Evolutionary conservation across 2,113 vertebrate genomes (phyloP).

Genomic region (Neodon shergylaensis): DNA sequence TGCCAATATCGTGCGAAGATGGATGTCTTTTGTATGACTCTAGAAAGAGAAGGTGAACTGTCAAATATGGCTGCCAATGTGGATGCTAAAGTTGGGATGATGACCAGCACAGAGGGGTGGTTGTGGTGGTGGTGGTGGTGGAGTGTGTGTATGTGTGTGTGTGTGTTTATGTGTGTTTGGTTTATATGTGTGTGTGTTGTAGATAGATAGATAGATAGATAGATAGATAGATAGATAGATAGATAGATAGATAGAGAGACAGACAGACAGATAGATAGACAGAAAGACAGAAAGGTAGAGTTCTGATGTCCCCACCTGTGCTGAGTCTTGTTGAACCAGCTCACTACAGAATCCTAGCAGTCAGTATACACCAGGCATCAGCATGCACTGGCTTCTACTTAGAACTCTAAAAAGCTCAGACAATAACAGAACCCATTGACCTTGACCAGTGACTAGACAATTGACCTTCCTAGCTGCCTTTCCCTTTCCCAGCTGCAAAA

Average conservation of each 20-base stretch:
- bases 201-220: background rate
- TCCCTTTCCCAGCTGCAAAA: slow-evolving; percentile 35
- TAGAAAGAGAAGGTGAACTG: background rate
- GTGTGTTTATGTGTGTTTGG: background rate
- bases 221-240: background rate
- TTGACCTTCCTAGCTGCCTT: background rate
- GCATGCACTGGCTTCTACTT: background rate
- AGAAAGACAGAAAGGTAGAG: background rate
- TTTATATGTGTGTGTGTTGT: background rate
- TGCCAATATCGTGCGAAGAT: background rate
- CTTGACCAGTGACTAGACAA: slow-evolving; percentile 17
- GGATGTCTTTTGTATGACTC: fast-evolving
- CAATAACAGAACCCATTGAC: background rate
- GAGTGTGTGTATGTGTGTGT: background rate
- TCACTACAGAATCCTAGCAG: background rate
- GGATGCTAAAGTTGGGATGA: background rate
- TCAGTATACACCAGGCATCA: no score
- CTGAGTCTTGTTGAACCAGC: background rate
- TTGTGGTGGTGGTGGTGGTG: background rate
- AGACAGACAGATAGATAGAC: fast-evolving
- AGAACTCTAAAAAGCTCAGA: background rate
- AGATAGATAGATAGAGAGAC: fast-evolving
- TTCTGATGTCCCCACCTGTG: no score
- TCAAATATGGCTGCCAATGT: background rate
- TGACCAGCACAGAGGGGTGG: no score